Evolutionary conservation across 2,113 vertebrate genomes (phyloP), one percentile per base, ranked within the genome.

Genomic region (Oxyura jamaicensis): DNA sequence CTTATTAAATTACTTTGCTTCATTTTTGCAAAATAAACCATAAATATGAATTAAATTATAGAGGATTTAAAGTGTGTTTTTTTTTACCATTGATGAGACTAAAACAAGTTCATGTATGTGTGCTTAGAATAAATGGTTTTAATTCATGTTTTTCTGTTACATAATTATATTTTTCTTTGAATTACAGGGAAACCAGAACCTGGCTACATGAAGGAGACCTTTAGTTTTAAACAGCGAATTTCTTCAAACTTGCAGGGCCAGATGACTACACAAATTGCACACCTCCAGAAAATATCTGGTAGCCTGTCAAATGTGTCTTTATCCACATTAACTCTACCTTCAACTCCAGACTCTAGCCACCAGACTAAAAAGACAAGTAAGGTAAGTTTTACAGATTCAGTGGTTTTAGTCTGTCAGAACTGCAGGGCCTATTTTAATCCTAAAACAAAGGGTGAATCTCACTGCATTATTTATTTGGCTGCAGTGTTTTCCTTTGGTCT

Each of bases 171-270:
- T 91, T 91, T 83, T 44, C 35, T 92, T 76, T 89, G 53, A 60
- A 77, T 77, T 93, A 8, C 14, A 99, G 99, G 95, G 11, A 95
- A 84, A 84, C 72, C 46, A 3, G 42, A 83, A 41, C 97, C 96
- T 41, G 93, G 95, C 6, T 98, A 86, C 59, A 19, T 96, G 33
- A 98, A 97, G 86, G 90, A 95, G 44, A 98, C 98, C 0, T 46
- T 98, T 29, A 93, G 95, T 55, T 98, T n/a, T 86, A 83, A 93
- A 56, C 98, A 97, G 88, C 96, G 2, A 1, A 20, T 95, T 63
- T 94, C 95, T 72, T 94, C 39, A 18, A 78, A 95, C 52, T 93
- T 72, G 3, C 68, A 60, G 77, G 80, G 96, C 41, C 94, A 93
- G 41, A 94, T 77, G 26, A 94, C 95, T 68, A 77, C 56, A 16